Conservation (phyloP, 2,888 invertebrate species). For the Toxonevra muliebris region DNA sequence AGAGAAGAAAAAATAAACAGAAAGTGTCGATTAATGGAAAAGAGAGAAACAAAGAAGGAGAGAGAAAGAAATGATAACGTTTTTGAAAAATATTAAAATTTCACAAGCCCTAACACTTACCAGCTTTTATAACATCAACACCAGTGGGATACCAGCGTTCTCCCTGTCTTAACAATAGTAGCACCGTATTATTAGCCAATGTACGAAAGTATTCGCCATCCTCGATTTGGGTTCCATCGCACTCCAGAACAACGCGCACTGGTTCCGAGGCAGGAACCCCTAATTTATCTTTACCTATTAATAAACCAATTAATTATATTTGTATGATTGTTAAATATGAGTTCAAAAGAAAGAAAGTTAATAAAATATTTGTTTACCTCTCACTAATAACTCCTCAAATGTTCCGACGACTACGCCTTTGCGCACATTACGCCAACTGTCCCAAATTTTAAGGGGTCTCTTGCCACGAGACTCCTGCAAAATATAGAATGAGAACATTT, state of each 20-base stretch:
- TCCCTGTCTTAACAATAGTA: constrained; percentile 86
- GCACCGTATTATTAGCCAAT: constrained; percentile 88
- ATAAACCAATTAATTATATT: constrained; percentile 3
- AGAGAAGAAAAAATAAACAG: not conserved
- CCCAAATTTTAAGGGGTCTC: constrained; percentile 97
- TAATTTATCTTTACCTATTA: constrained; percentile 86
- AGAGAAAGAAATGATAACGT: too few species aligned
- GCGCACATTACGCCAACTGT: constrained; percentile 91
- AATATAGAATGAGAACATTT: not conserved
- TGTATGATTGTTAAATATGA: not conserved
- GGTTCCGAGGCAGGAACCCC: constrained; percentile 87
- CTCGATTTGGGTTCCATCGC: constrained; percentile 96
- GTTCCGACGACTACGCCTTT: constrained; percentile 92
- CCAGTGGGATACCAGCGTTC: constrained; percentile 95
- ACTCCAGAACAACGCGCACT: constrained; percentile 90
- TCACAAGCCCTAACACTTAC: constrained; percentile 67
- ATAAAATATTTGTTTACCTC: constrained; percentile 68
- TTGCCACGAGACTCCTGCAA: constrained; percentile 92
- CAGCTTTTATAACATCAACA: constrained; percentile 94
- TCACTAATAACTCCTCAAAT: constrained; percentile 86
- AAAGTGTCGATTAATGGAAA: not conserved
- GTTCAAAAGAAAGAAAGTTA: not conserved
- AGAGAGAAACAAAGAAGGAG: too few species aligned
- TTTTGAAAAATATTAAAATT: not conserved
- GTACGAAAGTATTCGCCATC: constrained; percentile 97